Evolutionary conservation across 2,888 invertebrate genomes (phyloP).

Genomic region (Gari tellinella): DNA sequence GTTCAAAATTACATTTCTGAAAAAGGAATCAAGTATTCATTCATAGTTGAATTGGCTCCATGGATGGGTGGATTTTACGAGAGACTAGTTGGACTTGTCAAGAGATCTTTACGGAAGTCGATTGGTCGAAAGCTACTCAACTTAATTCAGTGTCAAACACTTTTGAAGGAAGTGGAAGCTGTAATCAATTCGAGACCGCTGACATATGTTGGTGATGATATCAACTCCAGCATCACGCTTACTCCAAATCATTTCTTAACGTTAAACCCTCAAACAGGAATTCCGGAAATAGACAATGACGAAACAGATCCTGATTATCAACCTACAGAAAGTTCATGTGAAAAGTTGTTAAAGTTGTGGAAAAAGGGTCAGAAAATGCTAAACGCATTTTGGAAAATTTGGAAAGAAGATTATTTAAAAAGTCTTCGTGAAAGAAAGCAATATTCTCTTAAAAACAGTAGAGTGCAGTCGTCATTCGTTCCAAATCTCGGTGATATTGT

Average conservation of each 20-base stretch:
- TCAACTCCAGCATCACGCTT: slow-evolving; percentile 31
- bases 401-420: slow-evolving; percentile 42
- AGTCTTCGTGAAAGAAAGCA: slow-evolving; percentile 35
- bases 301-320: slow-evolving; percentile 17
- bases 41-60: slow-evolving; percentile 37
- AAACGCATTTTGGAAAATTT: slow-evolving; percentile 41
- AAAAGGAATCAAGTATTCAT: slow-evolving; percentile 22
- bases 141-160: slow-evolving; percentile 23
- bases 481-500: slow-evolving; percentile 34
- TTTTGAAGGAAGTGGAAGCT: slow-evolving; percentile 40
- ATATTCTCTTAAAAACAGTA: slow-evolving; percentile 17
- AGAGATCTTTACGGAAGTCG: slow-evolving; percentile 34
- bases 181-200: slow-evolving; percentile 34
- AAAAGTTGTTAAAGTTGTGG: slow-evolving; percentile 19
- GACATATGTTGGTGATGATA: slow-evolving; percentile 40
- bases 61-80: slow-evolving; percentile 49
- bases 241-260: slow-evolving; percentile 34
- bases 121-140: slow-evolving; percentile 25
- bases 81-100: slow-evolving; percentile 34
- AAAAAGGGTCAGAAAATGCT: slow-evolving; percentile 38
- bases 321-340: slow-evolving; percentile 8
- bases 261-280: slow-evolving; percentile 28
- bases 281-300: slow-evolving; percentile 17
- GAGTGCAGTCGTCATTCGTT: slow-evolving; percentile 15
- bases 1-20: slow-evolving; percentile 23